phyloP scores from a whole-genome alignment of 2,888 invertebrate species.

The Pelosia muscerda region DNA sequence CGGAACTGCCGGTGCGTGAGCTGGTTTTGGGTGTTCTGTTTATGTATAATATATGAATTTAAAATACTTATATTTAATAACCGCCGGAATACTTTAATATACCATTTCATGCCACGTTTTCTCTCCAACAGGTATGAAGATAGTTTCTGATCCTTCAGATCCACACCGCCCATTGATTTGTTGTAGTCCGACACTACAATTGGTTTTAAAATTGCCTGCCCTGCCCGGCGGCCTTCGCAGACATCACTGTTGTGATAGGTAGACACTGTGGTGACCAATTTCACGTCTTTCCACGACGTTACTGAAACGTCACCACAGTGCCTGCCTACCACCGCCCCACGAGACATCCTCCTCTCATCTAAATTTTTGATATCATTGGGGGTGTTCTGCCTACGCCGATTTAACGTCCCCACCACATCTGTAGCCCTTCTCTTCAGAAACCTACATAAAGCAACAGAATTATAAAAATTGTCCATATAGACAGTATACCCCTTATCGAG shows the following conservation, averaged over 20 bases:
- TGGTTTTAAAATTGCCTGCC: neutral
- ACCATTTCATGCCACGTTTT: no score
- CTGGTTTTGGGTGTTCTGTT: slow-evolving; percentile 12
- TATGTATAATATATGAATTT: slow-evolving; percentile 31
- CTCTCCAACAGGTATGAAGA: no score
- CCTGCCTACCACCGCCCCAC: slow-evolving; percentile 21
- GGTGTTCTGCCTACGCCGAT: slow-evolving; percentile 10
- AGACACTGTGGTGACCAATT: slow-evolving; percentile 24
- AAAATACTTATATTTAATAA: slow-evolving; percentile 37
- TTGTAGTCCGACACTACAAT: no score
- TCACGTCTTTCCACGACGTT: slow-evolving; percentile 37
- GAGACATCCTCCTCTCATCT: slow-evolving; percentile 2
- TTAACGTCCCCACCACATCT: slow-evolving; percentile 19
- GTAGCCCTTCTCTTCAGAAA: slow-evolving; percentile 19
- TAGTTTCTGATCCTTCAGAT: no score
- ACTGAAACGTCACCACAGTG: slow-evolving; percentile 37
- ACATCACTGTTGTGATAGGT: slow-evolving; percentile 25
- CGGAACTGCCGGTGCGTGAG: slow-evolving; percentile 19
- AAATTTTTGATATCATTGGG: slow-evolving; percentile 11
- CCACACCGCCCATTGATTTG: no score
- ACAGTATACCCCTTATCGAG: slow-evolving; percentile 27
- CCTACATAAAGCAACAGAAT: slow-evolving; percentile 22
- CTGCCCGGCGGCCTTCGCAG: slow-evolving; percentile 19
- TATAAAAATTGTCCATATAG: slow-evolving; percentile 39
- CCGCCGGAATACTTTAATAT: no score